A percentile compares a stretch with the other conserved stretches of the same genome.
phyloP scores from a whole-genome alignment of 2,113 vertebrate genomes.

The Mus spicilegus region DNA sequence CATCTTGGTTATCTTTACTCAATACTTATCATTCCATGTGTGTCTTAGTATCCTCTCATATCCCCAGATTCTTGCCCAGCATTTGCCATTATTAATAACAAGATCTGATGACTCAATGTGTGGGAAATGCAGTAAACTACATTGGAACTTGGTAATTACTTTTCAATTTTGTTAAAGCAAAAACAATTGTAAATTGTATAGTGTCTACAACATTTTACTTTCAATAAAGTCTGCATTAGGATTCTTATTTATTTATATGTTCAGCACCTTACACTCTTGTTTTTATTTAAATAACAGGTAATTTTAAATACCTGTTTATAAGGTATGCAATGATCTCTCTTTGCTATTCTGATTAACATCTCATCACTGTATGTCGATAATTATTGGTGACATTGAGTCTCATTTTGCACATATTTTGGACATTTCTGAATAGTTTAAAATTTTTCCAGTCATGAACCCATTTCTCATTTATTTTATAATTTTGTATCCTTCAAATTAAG shows the following conservation, averaged over 20 bases:
- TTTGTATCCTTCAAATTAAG: background rate
- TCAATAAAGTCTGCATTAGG: background rate
- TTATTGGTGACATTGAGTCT: background rate
- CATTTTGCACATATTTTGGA: background rate
- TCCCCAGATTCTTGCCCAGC: background rate
- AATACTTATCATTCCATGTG: background rate
- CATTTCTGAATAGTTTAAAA: background rate
- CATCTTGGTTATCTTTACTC: background rate
- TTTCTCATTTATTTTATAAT: background rate
- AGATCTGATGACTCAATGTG: background rate
- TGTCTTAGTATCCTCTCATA: background rate
- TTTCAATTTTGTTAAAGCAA: background rate
- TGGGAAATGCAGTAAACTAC: background rate
- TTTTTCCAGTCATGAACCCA: no score
- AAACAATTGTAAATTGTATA: background rate
- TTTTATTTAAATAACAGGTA: background rate
- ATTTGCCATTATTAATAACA: background rate
- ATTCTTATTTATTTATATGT: background rate
- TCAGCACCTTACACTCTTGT: background rate
- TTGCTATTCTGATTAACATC: background rate
- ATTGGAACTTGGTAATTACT: background rate
- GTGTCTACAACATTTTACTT: background rate
- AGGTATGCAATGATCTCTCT: background rate
- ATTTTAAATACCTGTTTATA: background rate
- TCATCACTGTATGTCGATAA: background rate